Evolutionary conservation across 2,888 invertebrate genomes (phyloP).

Genomic region (Volucella inflata): DNA sequence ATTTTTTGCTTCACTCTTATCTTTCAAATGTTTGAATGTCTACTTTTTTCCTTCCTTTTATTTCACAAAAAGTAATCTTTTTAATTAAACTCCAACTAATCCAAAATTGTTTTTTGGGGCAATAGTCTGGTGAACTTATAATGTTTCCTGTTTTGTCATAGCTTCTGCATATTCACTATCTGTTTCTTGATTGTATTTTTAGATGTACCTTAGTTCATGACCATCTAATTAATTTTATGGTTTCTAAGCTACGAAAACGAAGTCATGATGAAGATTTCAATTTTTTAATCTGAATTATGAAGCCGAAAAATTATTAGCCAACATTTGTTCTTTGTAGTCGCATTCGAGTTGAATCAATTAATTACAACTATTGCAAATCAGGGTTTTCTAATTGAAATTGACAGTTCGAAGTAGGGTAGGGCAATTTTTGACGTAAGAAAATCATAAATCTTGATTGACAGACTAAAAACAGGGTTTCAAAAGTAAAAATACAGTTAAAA

Average conservation of each 20-base stretch:
- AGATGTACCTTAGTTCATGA: slow-evolving; percentile 40
- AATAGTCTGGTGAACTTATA: slow-evolving; percentile 55
- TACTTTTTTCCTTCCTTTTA: slow-evolving; percentile 25
- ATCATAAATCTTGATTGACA: not conserved
- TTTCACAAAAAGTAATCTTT: slow-evolving; percentile 29
- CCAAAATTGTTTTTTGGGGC: slow-evolving; percentile 20
- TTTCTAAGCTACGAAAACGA: not conserved
- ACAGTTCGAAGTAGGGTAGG: slow-evolving; percentile 2
- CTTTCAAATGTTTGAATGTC: slow-evolving; percentile 22
- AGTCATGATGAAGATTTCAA: slow-evolving; percentile 4
- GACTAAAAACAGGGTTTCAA: not conserved
- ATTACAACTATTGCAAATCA: slow-evolving; percentile 1
- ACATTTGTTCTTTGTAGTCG: not conserved
- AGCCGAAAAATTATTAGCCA: not conserved
- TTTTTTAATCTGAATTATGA: not conserved
- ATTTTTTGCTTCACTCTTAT: slow-evolving; percentile 56
- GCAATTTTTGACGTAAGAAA: not conserved
- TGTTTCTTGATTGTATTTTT: slow-evolving; percentile 8
- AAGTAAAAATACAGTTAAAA: not conserved
- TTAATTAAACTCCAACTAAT: slow-evolving; percentile 22
- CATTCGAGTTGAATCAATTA: not conserved
- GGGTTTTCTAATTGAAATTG: not conserved
- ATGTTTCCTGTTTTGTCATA: slow-evolving; percentile 65
- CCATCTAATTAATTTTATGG: slow-evolving; percentile 30
- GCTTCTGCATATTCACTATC: slow-evolving; percentile 39